Percentiles rank a stretch among this genome's conserved stretches.
These are phyloP conservation scores for Xylocopa sonorina DNA, from an alignment of 1,140 invertebrate species.

Conservation along the genomic window DNA sequence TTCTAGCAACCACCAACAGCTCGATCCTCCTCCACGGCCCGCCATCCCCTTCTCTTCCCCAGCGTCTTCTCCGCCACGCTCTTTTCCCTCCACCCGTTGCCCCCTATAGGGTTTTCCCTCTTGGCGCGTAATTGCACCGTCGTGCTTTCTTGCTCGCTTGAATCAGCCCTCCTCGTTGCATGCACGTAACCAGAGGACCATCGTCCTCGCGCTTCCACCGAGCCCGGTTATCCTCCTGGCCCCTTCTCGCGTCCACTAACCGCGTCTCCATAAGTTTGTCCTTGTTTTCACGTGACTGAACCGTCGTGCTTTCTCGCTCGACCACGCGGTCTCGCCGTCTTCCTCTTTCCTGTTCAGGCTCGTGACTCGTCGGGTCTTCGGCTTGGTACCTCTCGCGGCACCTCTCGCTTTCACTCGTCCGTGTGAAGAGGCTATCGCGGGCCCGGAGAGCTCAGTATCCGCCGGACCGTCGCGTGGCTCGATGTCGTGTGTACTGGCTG, in stretches of 20 bases:
- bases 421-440: conserved; percentile 66
- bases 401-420: conserved; percentile 68
- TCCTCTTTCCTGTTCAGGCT: conserved; percentile 44
- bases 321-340: background rate
- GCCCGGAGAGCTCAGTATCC: conserved; percentile 60
- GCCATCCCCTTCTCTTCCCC: background rate
- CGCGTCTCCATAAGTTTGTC: conserved; percentile 1
- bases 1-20: conserved; percentile 1
- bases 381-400: conserved; percentile 44
- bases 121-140: conserved; percentile 12
- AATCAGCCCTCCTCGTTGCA: background rate
- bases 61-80: background rate
- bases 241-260: background rate
- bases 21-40: background rate
- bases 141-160: conserved; percentile 29
- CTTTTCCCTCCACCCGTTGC: background rate
- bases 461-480: conserved; percentile 61
- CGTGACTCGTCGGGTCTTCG: conserved; percentile 30
- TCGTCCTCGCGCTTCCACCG: conserved; percentile 32
- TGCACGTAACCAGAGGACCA: conserved; percentile 22
- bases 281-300: conserved; percentile 43
- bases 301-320: conserved; percentile 18
- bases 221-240: background rate
- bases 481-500: conserved; percentile 35
- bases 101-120: background rate